Percentiles rank a stretch among this genome's conserved stretches.
These are phyloP conservation scores for Pelecanoides urinatrix DNA, from an alignment of 2,113 vertebrate genomes.

Conservation along the genomic window DNA sequence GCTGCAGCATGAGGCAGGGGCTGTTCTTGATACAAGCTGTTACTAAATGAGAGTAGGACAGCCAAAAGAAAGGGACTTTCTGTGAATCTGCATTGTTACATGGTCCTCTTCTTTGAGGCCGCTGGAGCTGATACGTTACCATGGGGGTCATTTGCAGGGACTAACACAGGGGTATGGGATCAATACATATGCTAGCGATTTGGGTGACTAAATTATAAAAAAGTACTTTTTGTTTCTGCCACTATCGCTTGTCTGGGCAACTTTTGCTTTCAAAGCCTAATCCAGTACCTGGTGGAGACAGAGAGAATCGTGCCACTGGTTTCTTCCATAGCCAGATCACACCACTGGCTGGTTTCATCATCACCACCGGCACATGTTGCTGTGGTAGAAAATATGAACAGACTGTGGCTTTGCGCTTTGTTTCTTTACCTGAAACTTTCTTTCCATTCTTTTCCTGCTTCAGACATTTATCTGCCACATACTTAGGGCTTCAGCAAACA, in stretches of 20 bases:
- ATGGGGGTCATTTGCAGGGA: neutral
- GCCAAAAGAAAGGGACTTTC: neutral
- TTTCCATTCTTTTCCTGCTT: neutral
- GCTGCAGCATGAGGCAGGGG: neutral
- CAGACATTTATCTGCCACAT: neutral
- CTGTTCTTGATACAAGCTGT: neutral
- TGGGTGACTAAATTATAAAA: neutral
- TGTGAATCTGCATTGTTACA: neutral
- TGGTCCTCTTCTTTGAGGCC: neutral
- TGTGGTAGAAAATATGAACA: neutral
- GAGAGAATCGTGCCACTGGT: neutral
- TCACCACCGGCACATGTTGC: neutral
- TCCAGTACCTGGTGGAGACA: neutral
- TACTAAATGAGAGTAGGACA: neutral
- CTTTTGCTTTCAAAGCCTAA: neutral
- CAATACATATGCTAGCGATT: neutral
- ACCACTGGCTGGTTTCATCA: neutral
- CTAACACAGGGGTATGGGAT: neutral
- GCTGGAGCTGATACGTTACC: neutral
- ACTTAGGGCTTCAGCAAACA: neutral
- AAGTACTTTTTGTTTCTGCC: neutral
- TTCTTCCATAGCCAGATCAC: neutral
- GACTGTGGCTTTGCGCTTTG: neutral
- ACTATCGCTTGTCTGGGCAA: neutral
- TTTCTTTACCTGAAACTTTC: neutral